Evolutionary conservation across 2,113 vertebrate species (phyloP).

Genomic region (Sinocyclocheilus anophthalmus): DNA sequence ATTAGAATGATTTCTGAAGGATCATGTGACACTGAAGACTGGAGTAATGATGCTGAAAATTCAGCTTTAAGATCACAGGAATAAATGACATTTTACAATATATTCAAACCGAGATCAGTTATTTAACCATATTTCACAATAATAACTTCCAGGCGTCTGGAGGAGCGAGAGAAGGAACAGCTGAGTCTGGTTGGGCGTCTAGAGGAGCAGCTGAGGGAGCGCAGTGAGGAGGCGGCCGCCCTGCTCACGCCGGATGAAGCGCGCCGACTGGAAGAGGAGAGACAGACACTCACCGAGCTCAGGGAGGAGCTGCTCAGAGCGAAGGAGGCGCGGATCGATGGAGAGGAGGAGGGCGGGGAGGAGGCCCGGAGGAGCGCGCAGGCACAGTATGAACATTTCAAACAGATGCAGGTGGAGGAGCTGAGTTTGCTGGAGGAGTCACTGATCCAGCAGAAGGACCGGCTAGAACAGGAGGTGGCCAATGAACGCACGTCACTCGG

Average conservation of each 20-base stretch:
- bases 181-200: slow-evolving; percentile 82
- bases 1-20: no score
- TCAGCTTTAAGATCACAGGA: no score
- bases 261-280: slow-evolving; percentile 82
- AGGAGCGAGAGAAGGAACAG: slow-evolving; percentile 88
- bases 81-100: no score
- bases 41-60: no score
- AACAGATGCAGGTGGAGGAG: slow-evolving; percentile 82
- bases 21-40: no score
- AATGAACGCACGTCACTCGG: slow-evolving; percentile 72
- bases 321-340: slow-evolving; percentile 80
- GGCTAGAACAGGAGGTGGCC: slow-evolving; percentile 78
- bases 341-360: slow-evolving; percentile 70
- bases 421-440: slow-evolving; percentile 77
- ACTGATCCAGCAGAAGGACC: slow-evolving; percentile 77
- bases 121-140: no score
- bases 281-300: slow-evolving; percentile 81
- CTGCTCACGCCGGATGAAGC: slow-evolving; percentile 77
- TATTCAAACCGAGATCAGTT: no score
- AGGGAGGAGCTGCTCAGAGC: slow-evolving; percentile 80
- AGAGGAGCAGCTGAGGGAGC: slow-evolving; percentile 87
- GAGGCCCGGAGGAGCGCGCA: slow-evolving; percentile 59
- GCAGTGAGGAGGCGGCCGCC: slow-evolving; percentile 77
- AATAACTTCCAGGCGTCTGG: slow-evolving; percentile 75
- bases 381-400: slow-evolving; percentile 80